Base-by-base conservation (phyloP, 2,888 invertebrate species). In the Terebella lapidaria region DNA sequence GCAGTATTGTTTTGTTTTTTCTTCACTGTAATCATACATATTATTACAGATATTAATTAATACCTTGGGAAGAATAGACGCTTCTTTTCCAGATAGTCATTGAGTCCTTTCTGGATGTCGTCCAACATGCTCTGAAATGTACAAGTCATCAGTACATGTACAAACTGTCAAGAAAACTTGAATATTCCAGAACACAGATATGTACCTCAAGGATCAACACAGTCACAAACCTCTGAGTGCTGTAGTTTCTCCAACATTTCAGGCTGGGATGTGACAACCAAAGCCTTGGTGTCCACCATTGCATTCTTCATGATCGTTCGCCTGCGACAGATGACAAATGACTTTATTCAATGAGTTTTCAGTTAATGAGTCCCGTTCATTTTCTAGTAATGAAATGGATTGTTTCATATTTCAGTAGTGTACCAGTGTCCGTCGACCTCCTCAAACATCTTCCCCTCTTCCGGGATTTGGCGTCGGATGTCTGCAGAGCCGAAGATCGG, bases 401-500 rank as follows among this genome's bases (percentile, higher is more conserved):
- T 15, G 35, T 35, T 35, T 35, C 35, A 35, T 35, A 35, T 22
- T 49, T 22, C 10, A 49, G 10, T 10, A n/a, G 22, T 29, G 65
- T 61, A 76, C 80, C 80, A 80, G 60, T 76, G 72, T 27, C 60
- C 65, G 61, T 80, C 78, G 2, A 80, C 79, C 63, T 76, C 74
- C 60, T 78, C 76, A 70, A 80, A 80, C 74, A 78, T 74, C 47
- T 75, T 72, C 18, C 80, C 80, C 65, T 80, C 79, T 25, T 73
- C 71, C 3, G 80, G 79, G 29, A 80, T 80, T 71, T 80, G 79
- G 57, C 75, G 73, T 10, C 79, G 66, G 54, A 80, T 79, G 61
- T 80, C 80, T 55, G 75, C 74, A 2, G 78, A 78, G 25, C 79
- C 75, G 67, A 79, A 80, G 54, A 80, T 79, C 2, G 80, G 80